Percentiles rank a stretch among this genome's conserved stretches.
Evolutionary conservation across 2,113 vertebrate genomes (phyloP).

Genomic region (Thoracochromis brauschi): DNA sequence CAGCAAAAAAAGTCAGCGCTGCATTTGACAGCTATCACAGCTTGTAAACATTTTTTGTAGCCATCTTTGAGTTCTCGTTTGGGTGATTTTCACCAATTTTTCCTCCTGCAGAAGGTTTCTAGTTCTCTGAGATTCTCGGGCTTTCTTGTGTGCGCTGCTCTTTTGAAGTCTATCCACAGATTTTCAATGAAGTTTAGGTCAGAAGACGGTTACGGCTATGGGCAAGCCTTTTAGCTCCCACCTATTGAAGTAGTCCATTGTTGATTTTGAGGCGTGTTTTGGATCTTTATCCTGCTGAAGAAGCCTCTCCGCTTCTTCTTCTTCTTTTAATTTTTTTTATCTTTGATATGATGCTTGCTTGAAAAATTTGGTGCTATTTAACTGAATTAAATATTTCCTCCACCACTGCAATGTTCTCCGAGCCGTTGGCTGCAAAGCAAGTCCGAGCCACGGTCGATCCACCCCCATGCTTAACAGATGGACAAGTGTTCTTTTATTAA

Average conservation of each 20-base stretch:
- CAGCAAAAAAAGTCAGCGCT: neutral
- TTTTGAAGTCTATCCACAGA: neutral
- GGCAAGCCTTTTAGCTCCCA: neutral
- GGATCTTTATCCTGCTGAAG: neutral
- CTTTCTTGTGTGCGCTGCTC: neutral
- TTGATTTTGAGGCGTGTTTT: neutral
- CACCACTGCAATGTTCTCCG: neutral
- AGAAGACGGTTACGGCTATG: neutral
- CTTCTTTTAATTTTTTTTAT: neutral
- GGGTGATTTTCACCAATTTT: neutral
- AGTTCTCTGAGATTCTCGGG: neutral
- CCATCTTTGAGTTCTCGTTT: neutral
- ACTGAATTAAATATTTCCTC: neutral
- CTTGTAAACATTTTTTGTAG: neutral
- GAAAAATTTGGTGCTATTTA: neutral
- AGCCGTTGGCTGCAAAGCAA: neutral
- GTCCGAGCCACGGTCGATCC: neutral
- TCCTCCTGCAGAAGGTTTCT: neutral
- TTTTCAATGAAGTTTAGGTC: neutral
- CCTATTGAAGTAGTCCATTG: neutral
- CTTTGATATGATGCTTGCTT: neutral
- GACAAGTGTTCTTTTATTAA: neutral
- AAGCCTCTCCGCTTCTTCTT: neutral
- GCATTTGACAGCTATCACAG: neutral
- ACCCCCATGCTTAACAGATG: neutral